These are phyloP conservation scores for Phaethornis superciliosus DNA, from an alignment of 2,113 vertebrate species.

Conservation along the genomic window DNA sequence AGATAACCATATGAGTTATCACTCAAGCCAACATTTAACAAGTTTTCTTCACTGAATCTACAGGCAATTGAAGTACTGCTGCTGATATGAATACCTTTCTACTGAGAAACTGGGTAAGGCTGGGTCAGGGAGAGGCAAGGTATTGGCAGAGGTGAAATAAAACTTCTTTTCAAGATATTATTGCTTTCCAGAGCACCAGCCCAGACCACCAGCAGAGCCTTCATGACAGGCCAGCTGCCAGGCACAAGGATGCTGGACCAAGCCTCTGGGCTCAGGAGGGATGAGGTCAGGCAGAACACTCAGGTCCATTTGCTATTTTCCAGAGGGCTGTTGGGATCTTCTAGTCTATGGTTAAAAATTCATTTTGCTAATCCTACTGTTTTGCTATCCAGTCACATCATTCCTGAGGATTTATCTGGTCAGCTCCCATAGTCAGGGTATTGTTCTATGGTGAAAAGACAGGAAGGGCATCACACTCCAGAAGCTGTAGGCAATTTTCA, in stretches of 20 bases:
- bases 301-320: background rate
- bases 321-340: background rate
- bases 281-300: background rate
- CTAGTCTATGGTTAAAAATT: background rate
- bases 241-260: background rate
- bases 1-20: background rate
- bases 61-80: background rate
- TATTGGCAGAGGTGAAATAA: background rate
- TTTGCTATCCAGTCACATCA: background rate
- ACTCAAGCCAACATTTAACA: background rate
- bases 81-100: conserved; percentile 13
- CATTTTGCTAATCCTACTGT: background rate
- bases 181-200: background rate
- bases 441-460: background rate
- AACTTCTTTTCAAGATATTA: background rate
- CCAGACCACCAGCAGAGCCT: conserved; percentile 41
- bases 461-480: background rate
- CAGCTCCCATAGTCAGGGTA: background rate
- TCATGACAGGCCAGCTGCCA: background rate
- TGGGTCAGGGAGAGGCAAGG: background rate
- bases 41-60: background rate
- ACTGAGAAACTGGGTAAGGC: background rate
- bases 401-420: background rate
- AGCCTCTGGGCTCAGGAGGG: background rate
- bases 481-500: background rate